phyloP scores from a whole-genome alignment of 2,797 vertebrate genomes.

The Diplodus puntazzo region DNA sequence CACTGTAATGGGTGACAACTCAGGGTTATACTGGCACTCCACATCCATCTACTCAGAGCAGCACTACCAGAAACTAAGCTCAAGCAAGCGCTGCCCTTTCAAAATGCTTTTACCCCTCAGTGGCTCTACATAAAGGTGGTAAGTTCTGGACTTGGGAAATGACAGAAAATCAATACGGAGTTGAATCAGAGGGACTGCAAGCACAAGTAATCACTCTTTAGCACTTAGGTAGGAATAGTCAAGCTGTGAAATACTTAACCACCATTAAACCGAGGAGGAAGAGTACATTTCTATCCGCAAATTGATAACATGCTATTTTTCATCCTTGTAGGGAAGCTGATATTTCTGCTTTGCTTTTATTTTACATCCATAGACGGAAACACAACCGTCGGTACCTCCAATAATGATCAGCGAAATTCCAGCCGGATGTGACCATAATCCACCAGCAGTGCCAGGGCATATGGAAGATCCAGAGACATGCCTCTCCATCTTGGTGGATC shows the following conservation, averaged over 20 bases:
- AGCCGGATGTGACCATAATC: conserved; percentile 62
- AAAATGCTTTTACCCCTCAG: conserved; percentile 74
- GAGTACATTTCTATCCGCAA: conserved; percentile 1
- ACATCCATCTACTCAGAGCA: conserved; percentile 83
- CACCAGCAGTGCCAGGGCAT: conserved; percentile 56
- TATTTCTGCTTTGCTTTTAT: conserved; percentile 16
- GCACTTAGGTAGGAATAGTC: conserved; percentile 18
- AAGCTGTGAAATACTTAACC: conserved; percentile 9
- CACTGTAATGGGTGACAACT: conserved; percentile 82
- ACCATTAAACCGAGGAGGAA: background rate
- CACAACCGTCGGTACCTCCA: conserved; percentile 25
- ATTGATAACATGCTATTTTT: conserved; percentile 6
- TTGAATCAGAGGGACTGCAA: conserved; percentile 33
- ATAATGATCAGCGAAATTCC: conserved; percentile 39
- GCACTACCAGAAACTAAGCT: conserved; percentile 67
- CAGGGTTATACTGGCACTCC: conserved; percentile 80
- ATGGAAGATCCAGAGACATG: conserved; percentile 63
- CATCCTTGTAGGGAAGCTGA: conserved; percentile 1
- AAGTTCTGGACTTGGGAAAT: conserved; percentile 64
- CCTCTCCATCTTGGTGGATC: conserved; percentile 88
- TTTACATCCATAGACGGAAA: conserved; percentile 30
- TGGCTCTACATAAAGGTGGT: conserved; percentile 54
- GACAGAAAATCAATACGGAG: conserved; percentile 71
- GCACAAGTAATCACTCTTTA: conserved; percentile 33
- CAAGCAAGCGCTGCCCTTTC: conserved; percentile 76